These are phyloP conservation scores for Ectropis grisescens DNA, from an alignment of 1,140 invertebrate species.

Conservation along the genomic window DNA sequence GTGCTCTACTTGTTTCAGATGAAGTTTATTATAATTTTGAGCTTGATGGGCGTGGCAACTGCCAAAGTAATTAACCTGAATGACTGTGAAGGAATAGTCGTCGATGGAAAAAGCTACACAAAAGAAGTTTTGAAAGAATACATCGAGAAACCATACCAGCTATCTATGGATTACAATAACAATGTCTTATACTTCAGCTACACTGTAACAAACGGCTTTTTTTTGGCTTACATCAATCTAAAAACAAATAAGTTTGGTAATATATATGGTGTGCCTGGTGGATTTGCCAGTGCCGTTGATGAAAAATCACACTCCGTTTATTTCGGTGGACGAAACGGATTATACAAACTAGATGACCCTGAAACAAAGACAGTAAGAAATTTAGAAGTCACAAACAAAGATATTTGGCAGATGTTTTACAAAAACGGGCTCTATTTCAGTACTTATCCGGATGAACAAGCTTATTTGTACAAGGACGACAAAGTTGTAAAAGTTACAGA, in stretches of 20 bases:
- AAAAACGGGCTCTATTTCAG: constrained; percentile 36
- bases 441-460: constrained; percentile 28
- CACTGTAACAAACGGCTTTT: constrained; percentile 16
- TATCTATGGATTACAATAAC: constrained; percentile 33
- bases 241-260: constrained; percentile 23
- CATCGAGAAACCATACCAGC: constrained; percentile 31
- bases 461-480: constrained; percentile 22
- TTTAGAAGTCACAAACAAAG: constrained; percentile 13
- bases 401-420: constrained; percentile 44
- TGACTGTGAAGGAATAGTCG: constrained; percentile 21
- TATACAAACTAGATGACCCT: constrained; percentile 28
- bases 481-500: constrained; percentile 16
- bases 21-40: no score
- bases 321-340: constrained; percentile 30
- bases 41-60: no score
- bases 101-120: constrained; percentile 18
- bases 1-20: no score
- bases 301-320: constrained; percentile 21
- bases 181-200: constrained; percentile 43
- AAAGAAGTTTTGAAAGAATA: constrained; percentile 24
- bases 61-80: no score
- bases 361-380: constrained; percentile 20
- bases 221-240: constrained; percentile 28
- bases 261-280: constrained; percentile 25
- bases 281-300: constrained; percentile 37